Percentiles rank a stretch among this genome's conserved stretches.
Conservation (phyloP, 1,140 invertebrate species). For the Calliopsis andreniformis region DNA sequence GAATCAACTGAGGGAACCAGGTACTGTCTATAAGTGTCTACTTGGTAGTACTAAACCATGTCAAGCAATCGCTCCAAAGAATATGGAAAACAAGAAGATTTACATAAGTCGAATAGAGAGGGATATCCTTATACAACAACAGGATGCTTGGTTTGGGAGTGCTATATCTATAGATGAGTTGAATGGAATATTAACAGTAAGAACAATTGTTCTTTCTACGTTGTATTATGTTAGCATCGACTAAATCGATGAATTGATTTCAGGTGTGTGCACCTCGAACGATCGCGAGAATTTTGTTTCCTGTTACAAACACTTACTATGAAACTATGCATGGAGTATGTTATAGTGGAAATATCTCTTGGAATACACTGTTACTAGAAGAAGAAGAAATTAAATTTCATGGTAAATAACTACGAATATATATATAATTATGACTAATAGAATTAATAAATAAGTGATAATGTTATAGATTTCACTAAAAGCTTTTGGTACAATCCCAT, state of each 20-base stretch:
- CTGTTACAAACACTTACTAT: neutral
- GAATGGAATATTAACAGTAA: constrained; percentile 60
- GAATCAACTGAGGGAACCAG: constrained; percentile 56
- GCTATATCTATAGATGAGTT: constrained; percentile 57
- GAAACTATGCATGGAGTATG: constrained; percentile 70
- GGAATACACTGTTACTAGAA: constrained; percentile 30
- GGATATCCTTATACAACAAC: constrained; percentile 38
- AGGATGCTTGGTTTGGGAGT: constrained; percentile 67
- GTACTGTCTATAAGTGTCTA: constrained; percentile 65
- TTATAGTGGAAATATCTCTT: constrained; percentile 49
- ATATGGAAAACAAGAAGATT: constrained; percentile 32
- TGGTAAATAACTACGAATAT: constrained; percentile 35
- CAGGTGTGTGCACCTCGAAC: constrained; percentile 70
- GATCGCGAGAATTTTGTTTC: constrained; percentile 52
- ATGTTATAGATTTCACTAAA: constrained; percentile 52
- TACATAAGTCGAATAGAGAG: constrained; percentile 26
- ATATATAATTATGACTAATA: neutral
- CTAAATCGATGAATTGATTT: constrained; percentile 24
- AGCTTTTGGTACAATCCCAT: constrained; percentile 64
- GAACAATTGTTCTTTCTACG: neutral
- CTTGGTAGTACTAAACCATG: constrained; percentile 17
- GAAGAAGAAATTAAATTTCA: constrained; percentile 40
- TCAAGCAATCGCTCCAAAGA: constrained; percentile 18
- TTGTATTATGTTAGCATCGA: too few species aligned
- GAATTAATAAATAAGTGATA: neutral